These are phyloP conservation scores for Bombus consobrinus DNA, from an alignment of 1,140 invertebrate species.

Conservation along the genomic window DNA sequence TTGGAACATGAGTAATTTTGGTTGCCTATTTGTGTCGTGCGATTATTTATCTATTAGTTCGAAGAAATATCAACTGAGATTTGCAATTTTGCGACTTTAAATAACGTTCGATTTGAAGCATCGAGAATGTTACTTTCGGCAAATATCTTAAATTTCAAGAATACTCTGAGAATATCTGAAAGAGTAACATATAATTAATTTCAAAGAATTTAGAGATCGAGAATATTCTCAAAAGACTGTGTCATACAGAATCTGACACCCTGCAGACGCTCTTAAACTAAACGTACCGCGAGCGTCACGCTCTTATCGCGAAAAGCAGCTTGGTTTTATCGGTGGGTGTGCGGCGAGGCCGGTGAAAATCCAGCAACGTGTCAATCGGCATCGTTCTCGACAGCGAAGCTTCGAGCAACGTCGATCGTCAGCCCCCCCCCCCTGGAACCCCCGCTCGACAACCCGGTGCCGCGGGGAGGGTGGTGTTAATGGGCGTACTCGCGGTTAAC, in stretches of 20 bases:
- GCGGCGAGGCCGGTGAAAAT: conserved; percentile 43
- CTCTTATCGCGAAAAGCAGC: background rate
- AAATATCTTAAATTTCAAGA: background rate
- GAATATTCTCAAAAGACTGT: background rate
- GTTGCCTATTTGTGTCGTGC: background rate
- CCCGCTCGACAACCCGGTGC: background rate
- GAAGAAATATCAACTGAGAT: background rate
- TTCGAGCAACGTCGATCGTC: conserved; percentile 59
- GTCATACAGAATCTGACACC: background rate
- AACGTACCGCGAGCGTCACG: background rate
- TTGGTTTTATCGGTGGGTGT: background rate
- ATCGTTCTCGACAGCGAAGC: conserved; percentile 49
- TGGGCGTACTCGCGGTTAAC: conserved; percentile 83
- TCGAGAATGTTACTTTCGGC: no score
- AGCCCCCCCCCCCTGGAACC: background rate
- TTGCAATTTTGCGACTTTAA: background rate
- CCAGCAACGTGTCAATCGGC: conserved; percentile 56
- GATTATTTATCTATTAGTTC: background rate
- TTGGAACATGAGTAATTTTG: background rate
- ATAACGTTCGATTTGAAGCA: background rate
- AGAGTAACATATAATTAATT: background rate
- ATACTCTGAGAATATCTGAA: background rate
- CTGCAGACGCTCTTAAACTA: background rate
- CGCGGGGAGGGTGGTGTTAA: conserved; percentile 77
- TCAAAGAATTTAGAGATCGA: background rate